These are phyloP conservation scores for Ptiloglossa arizonensis DNA, from an alignment of 1,140 invertebrate genomes.

Conservation along the genomic window DNA sequence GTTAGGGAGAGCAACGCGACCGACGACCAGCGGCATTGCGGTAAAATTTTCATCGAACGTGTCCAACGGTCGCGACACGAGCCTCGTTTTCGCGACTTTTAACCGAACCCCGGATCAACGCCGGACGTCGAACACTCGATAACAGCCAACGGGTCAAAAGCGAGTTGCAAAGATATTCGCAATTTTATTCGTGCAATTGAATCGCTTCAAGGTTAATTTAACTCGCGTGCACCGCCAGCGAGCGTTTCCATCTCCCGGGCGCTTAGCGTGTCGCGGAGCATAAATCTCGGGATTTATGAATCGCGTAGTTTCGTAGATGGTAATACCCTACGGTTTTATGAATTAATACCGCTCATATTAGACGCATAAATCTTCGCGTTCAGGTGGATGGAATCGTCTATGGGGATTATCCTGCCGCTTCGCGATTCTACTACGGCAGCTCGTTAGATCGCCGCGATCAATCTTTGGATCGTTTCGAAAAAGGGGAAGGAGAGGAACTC, in stretches of 20 bases:
- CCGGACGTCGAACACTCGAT: slow-evolving; percentile 10
- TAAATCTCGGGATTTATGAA: slow-evolving; percentile 65
- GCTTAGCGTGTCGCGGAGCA: slow-evolving; percentile 35
- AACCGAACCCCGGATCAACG: too few species aligned
- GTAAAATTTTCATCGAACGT: background rate
- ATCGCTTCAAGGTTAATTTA: slow-evolving; percentile 55
- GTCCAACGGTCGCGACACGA: background rate
- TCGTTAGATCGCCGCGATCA: slow-evolving; percentile 24
- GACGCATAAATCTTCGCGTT: slow-evolving; percentile 62
- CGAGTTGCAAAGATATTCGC: slow-evolving; percentile 39
- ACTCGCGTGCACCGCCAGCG: slow-evolving; percentile 26
- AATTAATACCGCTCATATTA: slow-evolving; percentile 65
- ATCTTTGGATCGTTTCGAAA: slow-evolving; percentile 35
- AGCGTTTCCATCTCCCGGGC: slow-evolving; percentile 36
- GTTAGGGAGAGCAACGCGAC: background rate
- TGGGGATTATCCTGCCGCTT: slow-evolving; percentile 38
- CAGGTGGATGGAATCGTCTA: slow-evolving; percentile 53
- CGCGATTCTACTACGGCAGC: slow-evolving; percentile 25
- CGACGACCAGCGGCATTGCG: background rate
- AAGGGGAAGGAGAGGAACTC: background rate
- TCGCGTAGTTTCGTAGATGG: slow-evolving; percentile 57
- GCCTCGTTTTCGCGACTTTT: background rate
- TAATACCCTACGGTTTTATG: slow-evolving; percentile 61
- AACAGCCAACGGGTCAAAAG: slow-evolving; percentile 5
- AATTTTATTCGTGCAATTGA: slow-evolving; percentile 47